Evolutionary conservation across 2,888 invertebrate species (phyloP), one percentile per base, ranked within the genome.

Genomic region (Oxycera nigricornis): DNA sequence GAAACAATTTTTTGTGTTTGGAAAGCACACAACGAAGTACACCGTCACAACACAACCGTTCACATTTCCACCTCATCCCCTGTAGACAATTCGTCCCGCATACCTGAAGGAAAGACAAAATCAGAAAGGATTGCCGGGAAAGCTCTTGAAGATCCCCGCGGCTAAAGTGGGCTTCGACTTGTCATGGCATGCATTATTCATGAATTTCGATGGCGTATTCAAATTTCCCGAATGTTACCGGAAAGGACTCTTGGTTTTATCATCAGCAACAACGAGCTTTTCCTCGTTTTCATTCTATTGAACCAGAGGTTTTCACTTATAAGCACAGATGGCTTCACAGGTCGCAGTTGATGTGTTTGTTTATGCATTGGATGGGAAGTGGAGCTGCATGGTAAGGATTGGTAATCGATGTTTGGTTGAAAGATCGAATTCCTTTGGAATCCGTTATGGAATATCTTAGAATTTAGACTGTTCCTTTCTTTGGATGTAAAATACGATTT

Each of bases 291-390:
- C 39, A 65, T 55, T 31, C 55, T 70, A 70, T 70, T 70, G 70
- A 70, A 55, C 70, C 28, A 55, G 24, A 28, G 70, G 70, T 70
- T 70, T 70, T 70, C 70, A 70, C 52, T 70, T 55, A 70, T 70
- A 70, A 70, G 70, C 70, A 70, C 70, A 70, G 70, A 70, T 70
- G 55, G 35, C 20, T 70, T 70, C 31, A 68, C 70, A 52, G 70
- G 55, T 52, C 70, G 52, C 55, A 31, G 52, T 70, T 52, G 70
- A 70, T 70, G 52, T 55, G 52, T 55, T 65, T 70, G 70, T 35
- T 70, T 52, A 70, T 70, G 31, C 22, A 55, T 26, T 28, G 20
- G 11, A 17, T 7, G 39, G 39, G 3, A 65, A 65, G 9, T 65
- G 41, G 22, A 41, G 20, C 2, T 31, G n/a, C 50, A 50, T 20